A percentile compares a stretch with the other conserved stretches of the same genome.
These are phyloP conservation scores for Dolichallabes microphthalmus DNA, from an alignment of 2,113 vertebrate species.

Conservation along the genomic window DNA sequence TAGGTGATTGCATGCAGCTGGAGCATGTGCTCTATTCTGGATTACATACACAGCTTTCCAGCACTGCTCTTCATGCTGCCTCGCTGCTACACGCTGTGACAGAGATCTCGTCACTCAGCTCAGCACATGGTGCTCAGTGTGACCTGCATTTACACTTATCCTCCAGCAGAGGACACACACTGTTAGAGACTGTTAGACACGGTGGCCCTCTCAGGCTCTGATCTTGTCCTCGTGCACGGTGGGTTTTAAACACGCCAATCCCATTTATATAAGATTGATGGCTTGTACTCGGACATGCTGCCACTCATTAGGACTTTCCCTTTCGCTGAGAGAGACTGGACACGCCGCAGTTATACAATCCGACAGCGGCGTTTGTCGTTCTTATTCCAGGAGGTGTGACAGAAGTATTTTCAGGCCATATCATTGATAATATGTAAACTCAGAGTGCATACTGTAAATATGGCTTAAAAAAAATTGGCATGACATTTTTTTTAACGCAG, in stretches of 20 bases:
- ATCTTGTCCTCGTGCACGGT: background rate
- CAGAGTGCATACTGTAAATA: too few species aligned
- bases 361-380: background rate
- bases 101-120: background rate
- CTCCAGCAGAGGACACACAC: conserved; percentile 42
- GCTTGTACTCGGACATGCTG: background rate
- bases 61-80: background rate
- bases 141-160: conserved; percentile 39
- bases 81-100: background rate
- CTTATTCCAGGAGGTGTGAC: background rate
- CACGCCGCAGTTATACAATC: conserved; percentile 6
- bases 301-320: background rate
- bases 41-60: conserved; percentile 27
- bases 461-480: too few species aligned
- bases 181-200: background rate
- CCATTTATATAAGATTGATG: conserved; percentile 41
- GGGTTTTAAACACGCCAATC: conserved; percentile 25
- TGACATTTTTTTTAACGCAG: too few species aligned
- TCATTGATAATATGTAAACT: background rate
- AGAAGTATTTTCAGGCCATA: background rate
- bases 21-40: conserved; percentile 58
- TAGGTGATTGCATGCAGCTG: background rate
- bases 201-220: background rate
- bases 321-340: background rate
- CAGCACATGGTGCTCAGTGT: conserved; percentile 58